These are phyloP conservation scores for Mergus octosetaceus DNA, from an alignment of 2,797 vertebrate genomes.

Conservation along the genomic window DNA sequence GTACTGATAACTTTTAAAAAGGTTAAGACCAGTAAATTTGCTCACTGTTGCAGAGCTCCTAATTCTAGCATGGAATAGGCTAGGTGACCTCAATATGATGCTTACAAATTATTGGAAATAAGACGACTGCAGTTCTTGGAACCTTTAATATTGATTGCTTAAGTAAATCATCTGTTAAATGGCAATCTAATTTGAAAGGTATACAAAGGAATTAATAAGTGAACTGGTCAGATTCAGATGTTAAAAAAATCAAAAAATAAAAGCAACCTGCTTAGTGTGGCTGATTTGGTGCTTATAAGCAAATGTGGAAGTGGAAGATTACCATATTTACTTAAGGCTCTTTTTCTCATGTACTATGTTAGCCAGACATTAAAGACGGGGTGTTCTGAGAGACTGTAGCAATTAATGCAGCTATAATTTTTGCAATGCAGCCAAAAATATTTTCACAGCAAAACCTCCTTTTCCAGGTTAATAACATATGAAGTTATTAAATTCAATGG, in stretches of 20 bases:
- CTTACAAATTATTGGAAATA: conserved; percentile 61
- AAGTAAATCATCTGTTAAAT: conserved; percentile 53
- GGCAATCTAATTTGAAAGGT: conserved; percentile 50
- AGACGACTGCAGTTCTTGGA: conserved; percentile 53
- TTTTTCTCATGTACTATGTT: neutral
- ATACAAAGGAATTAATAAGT: conserved; percentile 35
- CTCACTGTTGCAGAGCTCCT: neutral
- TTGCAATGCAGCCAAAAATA: neutral
- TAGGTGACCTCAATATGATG: conserved; percentile 6
- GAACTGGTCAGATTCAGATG: conserved; percentile 23
- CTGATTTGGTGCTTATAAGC: neutral
- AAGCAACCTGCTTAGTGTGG: neutral
- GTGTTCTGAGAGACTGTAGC: neutral
- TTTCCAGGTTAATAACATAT: neutral
- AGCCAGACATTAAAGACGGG: neutral
- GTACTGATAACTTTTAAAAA: conserved; percentile 58
- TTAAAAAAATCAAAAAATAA: neutral
- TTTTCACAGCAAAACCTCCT: neutral
- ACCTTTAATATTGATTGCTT: conserved; percentile 53
- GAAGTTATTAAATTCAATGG: neutral
- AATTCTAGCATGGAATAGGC: conserved; percentile 8
- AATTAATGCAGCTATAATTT: neutral
- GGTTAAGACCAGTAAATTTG: conserved; percentile 47
- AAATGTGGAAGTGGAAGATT: neutral
- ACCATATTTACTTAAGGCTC: neutral